Evolutionary conservation across 2,113 vertebrate genomes (phyloP), one percentile per base, ranked within the genome.

Genomic region (Pycnonotus jocosus): DNA sequence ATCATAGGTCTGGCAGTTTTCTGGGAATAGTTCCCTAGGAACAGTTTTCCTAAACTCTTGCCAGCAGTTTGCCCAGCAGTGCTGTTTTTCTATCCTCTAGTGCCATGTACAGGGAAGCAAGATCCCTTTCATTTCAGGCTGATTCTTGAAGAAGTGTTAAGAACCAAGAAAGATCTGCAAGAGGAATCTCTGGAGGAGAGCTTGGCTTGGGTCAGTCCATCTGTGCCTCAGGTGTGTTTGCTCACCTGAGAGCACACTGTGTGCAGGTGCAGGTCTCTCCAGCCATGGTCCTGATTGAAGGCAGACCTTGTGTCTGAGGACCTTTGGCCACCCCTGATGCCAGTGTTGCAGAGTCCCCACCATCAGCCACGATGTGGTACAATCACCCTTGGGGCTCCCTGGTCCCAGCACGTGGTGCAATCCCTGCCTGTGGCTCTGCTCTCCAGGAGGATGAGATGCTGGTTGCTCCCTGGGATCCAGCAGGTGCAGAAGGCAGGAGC

Each of bases 181-280:
- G 70, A 68, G 13, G 38, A 47, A 15, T 61, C 28, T 58, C 33
- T 1, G 1, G 20, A 44, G 62, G 61, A 61, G 44, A 40, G 7
- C 50, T 40, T 70, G 79, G 24, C 25, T 27, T 62, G 74, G 30
- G 22, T 54, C 10, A 62, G 25, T 31, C 24, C 72, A 1, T 12
- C 31, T 53, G 80, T 38, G 9, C 42, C 45, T 83, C 40, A 8
- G 66, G 24, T 0, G 9, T 1, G 1, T 86, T 58, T 58, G 87
- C n/a, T 42, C 9, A 4, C 45, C 40, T 0, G 1, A 37, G 37
- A 82, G 22, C 76, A 54, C 0, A 0, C 25, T 4, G 3, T 37
- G 33, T 2, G 8, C 8, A 2, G 13, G 22, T 37, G n/a, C 45
- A 56, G 69, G 5, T 50, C 20, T 85, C 56, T 27, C 17, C 18